Conservation (phyloP, 2,888 invertebrate genomes). For the Augiades crinisus region DNA sequence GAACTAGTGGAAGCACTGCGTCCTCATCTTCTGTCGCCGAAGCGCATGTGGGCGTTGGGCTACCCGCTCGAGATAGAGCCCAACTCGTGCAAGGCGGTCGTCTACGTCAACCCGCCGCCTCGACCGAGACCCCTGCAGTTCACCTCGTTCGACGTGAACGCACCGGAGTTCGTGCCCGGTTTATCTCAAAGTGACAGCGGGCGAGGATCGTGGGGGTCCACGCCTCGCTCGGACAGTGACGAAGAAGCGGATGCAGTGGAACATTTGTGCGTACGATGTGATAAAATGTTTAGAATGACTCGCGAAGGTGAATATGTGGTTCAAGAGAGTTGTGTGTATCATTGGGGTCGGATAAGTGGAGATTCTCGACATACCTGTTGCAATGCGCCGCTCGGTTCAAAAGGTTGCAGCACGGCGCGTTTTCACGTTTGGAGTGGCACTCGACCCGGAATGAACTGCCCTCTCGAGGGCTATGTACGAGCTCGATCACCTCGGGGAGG, state of each 20-base stretch:
- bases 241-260: conserved; percentile 81
- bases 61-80: conserved; percentile 86
- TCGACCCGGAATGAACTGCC: conserved; percentile 86
- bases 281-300: conserved; percentile 85
- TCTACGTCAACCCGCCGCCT: conserved; percentile 81
- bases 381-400: conserved; percentile 63
- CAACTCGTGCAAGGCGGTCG: conserved; percentile 82
- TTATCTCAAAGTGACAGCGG: conserved; percentile 78
- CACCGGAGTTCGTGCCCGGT: conserved; percentile 84
- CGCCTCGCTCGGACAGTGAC: conserved; percentile 79
- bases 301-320: conserved; percentile 86
- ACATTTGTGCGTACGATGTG: conserved; percentile 87
- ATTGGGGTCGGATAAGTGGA: conserved; percentile 91
- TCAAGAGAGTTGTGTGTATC: conserved; percentile 90
- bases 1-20: conserved; percentile 81
- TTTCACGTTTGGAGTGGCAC: conserved; percentile 91
- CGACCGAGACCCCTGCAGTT: conserved; percentile 61
- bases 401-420: conserved; percentile 84
- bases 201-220: conserved; percentile 77
- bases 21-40: conserved; percentile 82
- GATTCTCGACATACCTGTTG: conserved; percentile 85
- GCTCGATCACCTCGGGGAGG: conserved; percentile 79
- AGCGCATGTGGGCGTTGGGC: conserved; percentile 84
- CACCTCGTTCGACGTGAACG: conserved; percentile 83
- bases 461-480: conserved; percentile 84